phyloP scores from a whole-genome alignment of 1,140 invertebrate species.

The Paracyclopina nana region DNA sequence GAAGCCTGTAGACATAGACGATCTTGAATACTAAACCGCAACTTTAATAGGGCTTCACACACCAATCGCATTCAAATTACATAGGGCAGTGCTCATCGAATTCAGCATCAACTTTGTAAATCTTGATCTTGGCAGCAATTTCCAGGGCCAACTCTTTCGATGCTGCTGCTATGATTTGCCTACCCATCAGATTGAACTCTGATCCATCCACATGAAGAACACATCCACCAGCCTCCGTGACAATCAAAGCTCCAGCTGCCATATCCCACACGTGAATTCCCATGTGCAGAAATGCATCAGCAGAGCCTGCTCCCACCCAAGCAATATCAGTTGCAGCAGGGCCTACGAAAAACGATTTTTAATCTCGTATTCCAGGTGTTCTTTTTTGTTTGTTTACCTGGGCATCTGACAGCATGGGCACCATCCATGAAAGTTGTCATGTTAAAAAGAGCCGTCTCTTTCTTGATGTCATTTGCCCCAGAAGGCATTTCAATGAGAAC shows the following conservation, averaged over 20 bases:
- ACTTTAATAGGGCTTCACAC: no score
- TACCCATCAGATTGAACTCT: conserved; percentile 12
- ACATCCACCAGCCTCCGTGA: conserved; percentile 37
- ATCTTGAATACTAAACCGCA: conserved; percentile 53
- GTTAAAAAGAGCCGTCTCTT: background rate
- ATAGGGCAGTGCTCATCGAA: background rate
- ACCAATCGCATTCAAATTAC: no score
- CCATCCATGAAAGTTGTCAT: conserved; percentile 6
- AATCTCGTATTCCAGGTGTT: no score
- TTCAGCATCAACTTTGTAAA: background rate
- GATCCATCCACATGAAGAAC: conserved; percentile 28
- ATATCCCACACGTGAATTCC: conserved; percentile 34
- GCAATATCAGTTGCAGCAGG: conserved; percentile 24
- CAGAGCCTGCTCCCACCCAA: conserved; percentile 33
- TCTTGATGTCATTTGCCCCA: conserved; percentile 12
- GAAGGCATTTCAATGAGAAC: conserved; percentile 6
- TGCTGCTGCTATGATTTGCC: conserved; percentile 2
- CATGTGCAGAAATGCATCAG: conserved; percentile 36
- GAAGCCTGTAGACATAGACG: conserved; percentile 84
- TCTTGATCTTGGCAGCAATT: background rate
- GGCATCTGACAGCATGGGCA: conserved; percentile 9
- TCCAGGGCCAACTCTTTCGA: background rate
- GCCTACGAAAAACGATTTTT: conserved; percentile 1
- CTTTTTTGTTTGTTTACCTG: conserved; percentile 16
- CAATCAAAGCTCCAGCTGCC: conserved; percentile 31